Evolutionary conservation across 2,113 vertebrate species (phyloP).

Genomic region (Crotalus tigris): DNA sequence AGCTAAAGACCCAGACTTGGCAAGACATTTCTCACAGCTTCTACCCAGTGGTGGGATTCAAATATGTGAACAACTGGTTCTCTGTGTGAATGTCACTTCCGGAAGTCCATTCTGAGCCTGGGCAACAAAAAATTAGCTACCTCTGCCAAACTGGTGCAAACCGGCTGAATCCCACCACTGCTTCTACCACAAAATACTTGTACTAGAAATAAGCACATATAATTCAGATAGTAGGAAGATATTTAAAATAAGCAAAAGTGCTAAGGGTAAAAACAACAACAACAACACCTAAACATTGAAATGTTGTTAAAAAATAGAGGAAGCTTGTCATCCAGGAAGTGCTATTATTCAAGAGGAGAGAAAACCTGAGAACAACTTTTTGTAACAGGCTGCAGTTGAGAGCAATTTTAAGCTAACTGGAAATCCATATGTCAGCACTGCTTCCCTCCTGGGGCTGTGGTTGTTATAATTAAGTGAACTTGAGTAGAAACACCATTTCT

Average conservation of each 20-base stretch:
- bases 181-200: neutral
- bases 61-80: no score
- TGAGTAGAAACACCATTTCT: conserved; percentile 45
- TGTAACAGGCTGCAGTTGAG: conserved; percentile 23
- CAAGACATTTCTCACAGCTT: neutral
- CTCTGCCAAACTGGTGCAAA: no score
- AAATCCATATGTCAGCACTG: conserved; percentile 50
- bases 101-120: no score
- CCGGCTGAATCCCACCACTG: no score
- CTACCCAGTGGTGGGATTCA: neutral
- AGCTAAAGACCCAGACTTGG: neutral
- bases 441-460: conserved; percentile 42
- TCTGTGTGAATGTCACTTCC: no score
- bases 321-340: conserved; percentile 42
- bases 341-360: conserved; percentile 40
- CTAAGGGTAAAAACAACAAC: neutral
- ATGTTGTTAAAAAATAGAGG: conserved; percentile 26
- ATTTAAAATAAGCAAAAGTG: neutral
- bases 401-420: conserved; percentile 50
- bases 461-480: conserved; percentile 61
- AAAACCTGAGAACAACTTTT: conserved; percentile 35
- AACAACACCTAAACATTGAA: conserved; percentile 17
- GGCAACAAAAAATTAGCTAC: no score
- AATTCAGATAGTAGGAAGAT: neutral
- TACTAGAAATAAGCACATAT: conserved; percentile 23